Evolutionary conservation across 2,888 invertebrate genomes (phyloP), one percentile per base, ranked within the genome.

Genomic region (Frankliniella fusca): DNA sequence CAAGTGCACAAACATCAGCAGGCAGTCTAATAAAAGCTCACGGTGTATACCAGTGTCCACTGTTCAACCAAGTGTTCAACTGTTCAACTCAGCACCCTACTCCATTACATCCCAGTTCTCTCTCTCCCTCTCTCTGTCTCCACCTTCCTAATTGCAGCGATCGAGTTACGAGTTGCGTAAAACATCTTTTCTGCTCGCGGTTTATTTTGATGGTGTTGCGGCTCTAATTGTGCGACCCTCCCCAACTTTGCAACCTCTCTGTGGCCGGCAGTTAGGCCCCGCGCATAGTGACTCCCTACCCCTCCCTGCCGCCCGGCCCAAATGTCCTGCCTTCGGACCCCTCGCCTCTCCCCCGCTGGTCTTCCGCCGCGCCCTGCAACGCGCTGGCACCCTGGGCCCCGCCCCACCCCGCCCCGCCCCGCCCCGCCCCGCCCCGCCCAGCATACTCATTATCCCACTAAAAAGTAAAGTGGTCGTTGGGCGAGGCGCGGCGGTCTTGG

Each of bases 381-480:
- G n/a, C 23, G 70, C 70, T n/a, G 70, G 38, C 38, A 38, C 38
- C 38, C 38, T 38, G 38, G n/a, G n/a, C n/a, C 50, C 50, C n/a
- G 65, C 65, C n/a, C n/a, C 9, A 9, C n/a, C 15, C n/a, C n/a
- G n/a, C 3, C 18, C n/a, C n/a, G 0, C 65, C 65, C 2, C n/a
- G 70, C 11, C 70, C 23, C 23, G n/a, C 54, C 70, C n/a, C n/a
- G n/a, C 23, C n/a, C 70, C 20, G 70, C 70, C 20, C 10, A n/a
- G 70, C 70, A 70, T 70, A 70, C 70, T 70, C 70, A 70, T 70
- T 70, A 70, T 70, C 70, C 38, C 70, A 70, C 70, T 70, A 70
- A 70, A 70, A 70, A 70, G 23, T 70, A 70, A 70, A 70, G 70
- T 70, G 70, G 70, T 54, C 54, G 54, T 54, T 54, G 54, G 54